These are phyloP conservation scores for Rhineura floridana DNA, from an alignment of 2,113 vertebrate genomes.

Conservation along the genomic window DNA sequence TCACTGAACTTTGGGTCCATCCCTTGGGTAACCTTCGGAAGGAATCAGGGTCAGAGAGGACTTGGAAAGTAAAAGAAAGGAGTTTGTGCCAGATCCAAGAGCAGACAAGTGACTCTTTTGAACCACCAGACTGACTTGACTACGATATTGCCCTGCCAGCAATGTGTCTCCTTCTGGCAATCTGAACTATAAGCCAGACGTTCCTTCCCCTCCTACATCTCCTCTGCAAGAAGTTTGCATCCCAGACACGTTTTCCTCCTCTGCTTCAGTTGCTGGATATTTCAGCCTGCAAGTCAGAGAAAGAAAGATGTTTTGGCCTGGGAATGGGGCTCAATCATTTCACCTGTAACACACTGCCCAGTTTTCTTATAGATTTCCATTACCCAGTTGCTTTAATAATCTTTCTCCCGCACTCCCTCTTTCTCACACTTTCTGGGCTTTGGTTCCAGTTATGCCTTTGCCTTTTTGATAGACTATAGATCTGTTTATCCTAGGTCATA, in stretches of 20 bases:
- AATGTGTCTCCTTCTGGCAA: not conserved
- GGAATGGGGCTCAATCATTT: constrained; percentile 43
- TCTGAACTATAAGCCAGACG: not conserved
- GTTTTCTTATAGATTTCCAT: constrained; percentile 45
- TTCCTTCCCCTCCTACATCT: not conserved
- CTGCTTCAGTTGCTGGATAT: not conserved
- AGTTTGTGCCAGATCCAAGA: not conserved
- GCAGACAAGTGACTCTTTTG: not conserved
- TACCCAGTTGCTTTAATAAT: constrained; percentile 40
- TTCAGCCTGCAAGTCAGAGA: constrained; percentile 32
- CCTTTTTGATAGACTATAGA: constrained; percentile 42
- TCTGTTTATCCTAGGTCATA: constrained; percentile 49
- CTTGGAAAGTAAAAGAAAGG: not conserved
- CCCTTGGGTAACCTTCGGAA: not conserved
- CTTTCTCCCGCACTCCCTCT: constrained; percentile 8
- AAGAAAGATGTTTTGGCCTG: constrained; percentile 13
- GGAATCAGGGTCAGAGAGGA: not conserved
- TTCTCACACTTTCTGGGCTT: constrained; percentile 30
- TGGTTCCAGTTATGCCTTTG: constrained; percentile 23
- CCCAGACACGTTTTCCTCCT: not conserved
- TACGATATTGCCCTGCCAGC: not conserved
- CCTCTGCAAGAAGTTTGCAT: constrained; percentile 1
- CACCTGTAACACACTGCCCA: constrained; percentile 19
- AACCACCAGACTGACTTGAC: not conserved
- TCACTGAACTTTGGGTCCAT: not conserved